A percentile compares a stretch with the other conserved stretches of the same genome.
These are phyloP conservation scores for Noctua fimbriata DNA, from an alignment of 2,888 invertebrate genomes.

Conservation along the genomic window DNA sequence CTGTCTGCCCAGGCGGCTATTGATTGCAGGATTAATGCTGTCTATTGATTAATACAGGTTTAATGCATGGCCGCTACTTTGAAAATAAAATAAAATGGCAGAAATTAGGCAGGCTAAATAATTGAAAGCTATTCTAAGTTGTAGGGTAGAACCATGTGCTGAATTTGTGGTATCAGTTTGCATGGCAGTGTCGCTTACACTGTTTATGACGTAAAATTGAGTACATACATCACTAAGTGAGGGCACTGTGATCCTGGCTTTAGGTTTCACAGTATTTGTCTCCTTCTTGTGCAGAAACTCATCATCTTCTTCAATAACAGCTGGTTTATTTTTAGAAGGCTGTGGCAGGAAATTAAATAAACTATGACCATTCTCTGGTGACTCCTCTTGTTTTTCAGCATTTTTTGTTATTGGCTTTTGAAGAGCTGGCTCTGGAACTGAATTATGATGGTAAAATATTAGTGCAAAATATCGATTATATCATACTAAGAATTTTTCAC, in stretches of 20 bases:
- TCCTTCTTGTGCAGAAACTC: conserved; percentile 91
- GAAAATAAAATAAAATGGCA: neutral
- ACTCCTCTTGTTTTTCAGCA: conserved; percentile 19
- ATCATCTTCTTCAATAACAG: conserved; percentile 91
- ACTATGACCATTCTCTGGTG: conserved; percentile 61
- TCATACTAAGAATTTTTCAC: neutral
- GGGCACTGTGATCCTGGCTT: conserved; percentile 93
- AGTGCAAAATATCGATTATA: neutral
- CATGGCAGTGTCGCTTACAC: neutral
- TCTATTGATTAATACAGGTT: neutral
- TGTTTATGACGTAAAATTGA: neutral
- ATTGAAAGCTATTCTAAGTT: neutral
- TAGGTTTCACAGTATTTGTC: conserved; percentile 80
- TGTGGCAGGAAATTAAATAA: conserved; percentile 87
- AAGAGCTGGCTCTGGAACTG: conserved; percentile 45
- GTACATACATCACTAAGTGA: conserved; percentile 91
- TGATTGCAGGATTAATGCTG: neutral
- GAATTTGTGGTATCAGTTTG: neutral
- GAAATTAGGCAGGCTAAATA: neutral
- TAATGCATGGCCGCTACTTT: neutral
- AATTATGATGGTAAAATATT: neutral
- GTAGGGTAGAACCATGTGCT: neutral
- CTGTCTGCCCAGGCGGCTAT: no score
- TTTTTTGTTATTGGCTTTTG: conserved; percentile 27
- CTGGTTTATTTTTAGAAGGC: conserved; percentile 81